Evolutionary conservation across 2,113 vertebrate species (phyloP).

Genomic region (Aplodontia rufa): DNA sequence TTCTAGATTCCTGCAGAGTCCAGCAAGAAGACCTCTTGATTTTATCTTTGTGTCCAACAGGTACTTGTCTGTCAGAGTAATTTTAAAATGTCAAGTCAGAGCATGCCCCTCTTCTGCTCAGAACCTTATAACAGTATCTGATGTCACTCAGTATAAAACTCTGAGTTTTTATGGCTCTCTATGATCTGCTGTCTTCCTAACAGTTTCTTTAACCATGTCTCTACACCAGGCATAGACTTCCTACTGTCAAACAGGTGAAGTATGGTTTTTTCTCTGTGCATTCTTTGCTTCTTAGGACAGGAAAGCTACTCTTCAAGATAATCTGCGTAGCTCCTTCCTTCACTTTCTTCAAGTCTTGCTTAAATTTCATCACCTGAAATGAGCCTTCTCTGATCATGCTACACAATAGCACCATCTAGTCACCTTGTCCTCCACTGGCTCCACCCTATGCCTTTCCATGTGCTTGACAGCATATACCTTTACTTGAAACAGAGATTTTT

Average conservation of each 20-base stretch:
- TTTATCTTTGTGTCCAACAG: not conserved
- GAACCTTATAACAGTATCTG: not conserved
- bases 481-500: not conserved
- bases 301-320: not conserved
- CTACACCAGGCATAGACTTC: not conserved
- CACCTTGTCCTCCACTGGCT: rapidly evolving
- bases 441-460: not conserved
- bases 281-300: not conserved
- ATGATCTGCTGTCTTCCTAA: not conserved
- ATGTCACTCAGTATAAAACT: not conserved
- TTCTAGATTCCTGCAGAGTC: not conserved
- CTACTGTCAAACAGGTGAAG: not conserved
- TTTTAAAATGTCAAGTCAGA: constrained; percentile 1
- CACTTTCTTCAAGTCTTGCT: not conserved
- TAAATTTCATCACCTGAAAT: not conserved
- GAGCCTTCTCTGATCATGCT: not conserved
- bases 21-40: not conserved
- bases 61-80: not conserved
- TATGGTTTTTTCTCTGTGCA: not conserved
- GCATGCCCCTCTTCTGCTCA: not conserved
- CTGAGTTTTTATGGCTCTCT: not conserved
- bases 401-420: not conserved
- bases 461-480: not conserved
- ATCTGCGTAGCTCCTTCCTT: not conserved
- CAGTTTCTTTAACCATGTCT: not conserved